Evolutionary conservation across 2,888 invertebrate genomes (phyloP).

Genomic region (Pandemis cinnamomeana): DNA sequence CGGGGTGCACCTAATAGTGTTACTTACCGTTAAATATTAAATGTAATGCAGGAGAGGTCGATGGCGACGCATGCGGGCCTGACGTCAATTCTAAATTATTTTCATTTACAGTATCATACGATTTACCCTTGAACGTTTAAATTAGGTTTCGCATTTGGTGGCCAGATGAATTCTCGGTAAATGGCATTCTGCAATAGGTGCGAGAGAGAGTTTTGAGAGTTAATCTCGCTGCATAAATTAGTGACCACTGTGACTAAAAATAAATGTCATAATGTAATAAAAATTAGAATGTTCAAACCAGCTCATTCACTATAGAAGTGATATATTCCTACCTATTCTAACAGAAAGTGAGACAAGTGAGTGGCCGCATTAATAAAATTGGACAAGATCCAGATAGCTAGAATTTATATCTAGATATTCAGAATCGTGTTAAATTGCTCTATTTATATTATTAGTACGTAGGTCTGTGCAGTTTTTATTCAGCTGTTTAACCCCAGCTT

Average conservation of each 20-base stretch:
- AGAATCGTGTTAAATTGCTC: constrained; percentile 60
- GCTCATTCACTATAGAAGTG: constrained; percentile 5
- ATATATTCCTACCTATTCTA: constrained; percentile 10
- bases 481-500: not conserved
- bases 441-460: constrained; percentile 57
- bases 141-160: constrained; percentile 21
- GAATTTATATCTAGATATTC: constrained; percentile 30
- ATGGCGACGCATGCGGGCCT: constrained; percentile 67
- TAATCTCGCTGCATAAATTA: not conserved
- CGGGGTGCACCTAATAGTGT: constrained; percentile 43
- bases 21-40: constrained; percentile 57
- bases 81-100: constrained; percentile 52
- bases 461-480: constrained; percentile 12
- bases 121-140: constrained; percentile 22
- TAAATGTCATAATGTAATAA: not conserved
- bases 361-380: constrained; percentile 71
- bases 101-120: constrained; percentile 35
- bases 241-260: not conserved
- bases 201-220: not conserved
- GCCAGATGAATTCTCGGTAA: not conserved
- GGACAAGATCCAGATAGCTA: constrained; percentile 63
- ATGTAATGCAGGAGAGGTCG: constrained; percentile 66
- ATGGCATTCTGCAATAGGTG: not conserved
- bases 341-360: constrained; percentile 56
- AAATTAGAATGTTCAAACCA: constrained; percentile 6